Evolutionary conservation across 1,140 invertebrate species (phyloP), one percentile per base, ranked within the genome.

Genomic region (Aplysia californica): DNA sequence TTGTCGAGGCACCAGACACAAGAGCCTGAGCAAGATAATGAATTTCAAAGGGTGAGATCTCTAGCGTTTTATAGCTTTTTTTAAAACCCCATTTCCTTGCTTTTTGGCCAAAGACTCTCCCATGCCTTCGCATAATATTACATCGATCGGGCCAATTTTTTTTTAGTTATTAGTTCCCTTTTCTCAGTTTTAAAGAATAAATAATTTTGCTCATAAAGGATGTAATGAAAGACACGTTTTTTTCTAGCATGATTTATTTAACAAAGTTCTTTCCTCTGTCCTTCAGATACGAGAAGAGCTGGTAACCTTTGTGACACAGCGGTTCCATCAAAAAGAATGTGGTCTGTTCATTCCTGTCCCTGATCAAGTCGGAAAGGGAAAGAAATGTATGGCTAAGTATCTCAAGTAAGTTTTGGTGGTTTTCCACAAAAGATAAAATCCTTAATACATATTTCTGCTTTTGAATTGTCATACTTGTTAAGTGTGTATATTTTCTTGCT

Each of bases 311-410:
- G 74, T 86, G 18, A 59, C 64, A 10, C 56, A 78, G 56, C 75
- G 82, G 71, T 86, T 86, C 50, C 66, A 81, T 23, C 81, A 81
- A 58, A 79, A 79, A 36, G 85, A 86, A 59, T 86, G 85, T 68
- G 67, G 50, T 1, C 68, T 58, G 55, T 86, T 86, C 80, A 61
- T 86, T n/a, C 85, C 85, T 39, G 73, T 71, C 59, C 78, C 79
- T 38, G 74, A 77, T 15, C 82, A 85, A 56, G 77, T 65, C 50
- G 76, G 79, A 15, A 65, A 75, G 1, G 72, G 66, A 50, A 76
- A 70, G 18, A 67, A 65, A 38, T 38, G 31, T 31, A 83, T 80
- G 65, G 69, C 77, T 0, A 78, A 59, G 69, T 55, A 59, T 23
- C 35, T 84, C 15, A 82, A 79, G 81, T 82, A 80, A 79, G 82